Evolutionary conservation across 2,888 invertebrate species (phyloP), one percentile per base, ranked within the genome.

Genomic region (Campaea margaritaria): DNA sequence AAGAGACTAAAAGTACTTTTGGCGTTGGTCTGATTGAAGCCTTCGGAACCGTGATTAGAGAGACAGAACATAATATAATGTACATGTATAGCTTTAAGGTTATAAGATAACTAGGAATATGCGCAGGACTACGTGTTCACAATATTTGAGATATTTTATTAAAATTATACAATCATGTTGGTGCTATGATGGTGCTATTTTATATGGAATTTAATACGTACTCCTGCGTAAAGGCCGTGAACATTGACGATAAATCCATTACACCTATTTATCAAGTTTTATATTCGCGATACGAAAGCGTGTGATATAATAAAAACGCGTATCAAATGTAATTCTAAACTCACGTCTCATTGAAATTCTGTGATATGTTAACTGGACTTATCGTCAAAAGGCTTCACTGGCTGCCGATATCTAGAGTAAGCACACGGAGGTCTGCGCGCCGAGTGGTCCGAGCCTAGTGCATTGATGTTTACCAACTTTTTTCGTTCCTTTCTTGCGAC

Each of bases 401-500:
- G 8, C 39, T 39, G 7, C 13, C 0, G 39, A 27, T 14, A 43
- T 5, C 27, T 44, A 45, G 31, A 21, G 34, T 59, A 45, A 28
- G 42, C 45, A 27, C 11, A 43, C 16, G n/a, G 31, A 43, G 47
- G 50, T 51, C 41, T n/a, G 36, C 43, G 36, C 45, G 41, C 14
- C 53, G 45, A 59, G 61, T 57, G 28, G 10, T 64, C 67, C 15
- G 64, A 65, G 67, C 66, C 65, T 71, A 73, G 68, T 71, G 77
- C 49, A 46, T 75, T 81, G 75, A 84, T 88, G 83, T 87, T 88
- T 78, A 87, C 85, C 80, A 79, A 87, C 74, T 85, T 82, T 89
- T 91, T 89, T 89, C 87, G 81, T 90, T 88, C 87, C 87, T 89
- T 90, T 93, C 91, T 90, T 88, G 89, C 90, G 88, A 84, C 86